Conservation (phyloP, 2,797 vertebrate species). For the Argyrosomus regius region DNA sequence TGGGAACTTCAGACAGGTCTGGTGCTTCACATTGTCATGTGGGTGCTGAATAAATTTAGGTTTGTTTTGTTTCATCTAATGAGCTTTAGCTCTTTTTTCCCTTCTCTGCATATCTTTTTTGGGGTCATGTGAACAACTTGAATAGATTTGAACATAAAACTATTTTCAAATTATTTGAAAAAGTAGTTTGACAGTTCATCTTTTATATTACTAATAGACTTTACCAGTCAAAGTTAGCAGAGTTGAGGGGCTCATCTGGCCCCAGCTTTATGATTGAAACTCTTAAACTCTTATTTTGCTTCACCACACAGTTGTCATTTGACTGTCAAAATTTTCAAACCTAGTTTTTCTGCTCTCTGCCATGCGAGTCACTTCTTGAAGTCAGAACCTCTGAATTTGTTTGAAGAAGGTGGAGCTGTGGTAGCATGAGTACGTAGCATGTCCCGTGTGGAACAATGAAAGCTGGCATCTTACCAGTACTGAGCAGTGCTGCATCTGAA, state of each 20-base stretch:
- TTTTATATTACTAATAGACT: background rate
- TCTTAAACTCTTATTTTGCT: constrained; percentile 2
- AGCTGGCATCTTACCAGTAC: background rate
- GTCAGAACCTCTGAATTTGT: background rate
- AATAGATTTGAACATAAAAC: background rate
- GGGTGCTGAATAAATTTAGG: background rate
- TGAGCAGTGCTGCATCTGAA: background rate
- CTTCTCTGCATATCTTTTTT: background rate
- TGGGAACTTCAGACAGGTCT: background rate
- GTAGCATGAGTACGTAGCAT: background rate
- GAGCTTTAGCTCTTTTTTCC: background rate
- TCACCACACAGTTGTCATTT: constrained; percentile 14
- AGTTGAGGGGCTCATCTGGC: background rate
- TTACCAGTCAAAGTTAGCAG: background rate
- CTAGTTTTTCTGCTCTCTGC: background rate
- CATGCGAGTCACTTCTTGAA: background rate
- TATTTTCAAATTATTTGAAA: background rate
- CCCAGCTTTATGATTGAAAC: background rate
- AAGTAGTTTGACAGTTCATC: background rate
- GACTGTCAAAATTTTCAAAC: background rate
- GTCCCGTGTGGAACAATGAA: background rate
- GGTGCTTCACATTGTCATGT: background rate
- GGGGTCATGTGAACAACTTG: background rate
- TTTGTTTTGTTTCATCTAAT: background rate
- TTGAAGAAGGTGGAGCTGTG: background rate